phyloP scores from a whole-genome alignment of 1,140 invertebrate genomes.

The Heterodera carotae region DNA sequence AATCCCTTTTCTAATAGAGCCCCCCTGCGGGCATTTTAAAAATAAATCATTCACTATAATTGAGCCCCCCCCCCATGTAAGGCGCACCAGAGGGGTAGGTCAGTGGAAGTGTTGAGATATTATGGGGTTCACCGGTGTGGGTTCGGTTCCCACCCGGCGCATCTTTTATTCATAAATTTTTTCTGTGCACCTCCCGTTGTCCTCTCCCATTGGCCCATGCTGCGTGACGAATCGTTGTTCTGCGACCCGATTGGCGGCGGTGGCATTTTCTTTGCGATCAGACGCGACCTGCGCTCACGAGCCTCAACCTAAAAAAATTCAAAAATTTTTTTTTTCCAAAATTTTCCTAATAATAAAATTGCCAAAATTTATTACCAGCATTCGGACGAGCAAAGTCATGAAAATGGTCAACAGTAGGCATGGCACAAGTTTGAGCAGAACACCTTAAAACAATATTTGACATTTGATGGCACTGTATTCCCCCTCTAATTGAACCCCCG shows the following conservation, averaged over 20 bases:
- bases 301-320: constrained; percentile 45
- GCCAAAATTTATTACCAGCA: constrained; percentile 41
- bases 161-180: too few relatives aligned
- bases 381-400: constrained; percentile 62
- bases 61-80: too few relatives aligned
- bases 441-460: constrained; percentile 42
- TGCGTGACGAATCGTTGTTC: neutral
- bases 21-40: too few relatives aligned
- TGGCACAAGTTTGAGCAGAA: constrained; percentile 62
- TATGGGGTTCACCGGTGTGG: too few relatives aligned
- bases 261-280: constrained; percentile 34
- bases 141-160: too few relatives aligned
- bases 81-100: too few relatives aligned
- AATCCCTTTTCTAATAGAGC: too few relatives aligned
- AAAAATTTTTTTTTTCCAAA: neutral
- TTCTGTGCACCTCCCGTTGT: neutral
- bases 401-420: constrained; percentile 62
- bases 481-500: too few relatives aligned
- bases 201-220: constrained; percentile 16
- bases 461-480: too few relatives aligned
- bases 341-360: neutral
- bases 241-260: neutral
- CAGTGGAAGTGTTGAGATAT: too few relatives aligned
- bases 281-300: constrained; percentile 51
- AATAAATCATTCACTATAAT: too few relatives aligned